Base-by-base conservation (phyloP, 2,888 invertebrate genomes). In the Strigamia transsilvanica region DNA sequence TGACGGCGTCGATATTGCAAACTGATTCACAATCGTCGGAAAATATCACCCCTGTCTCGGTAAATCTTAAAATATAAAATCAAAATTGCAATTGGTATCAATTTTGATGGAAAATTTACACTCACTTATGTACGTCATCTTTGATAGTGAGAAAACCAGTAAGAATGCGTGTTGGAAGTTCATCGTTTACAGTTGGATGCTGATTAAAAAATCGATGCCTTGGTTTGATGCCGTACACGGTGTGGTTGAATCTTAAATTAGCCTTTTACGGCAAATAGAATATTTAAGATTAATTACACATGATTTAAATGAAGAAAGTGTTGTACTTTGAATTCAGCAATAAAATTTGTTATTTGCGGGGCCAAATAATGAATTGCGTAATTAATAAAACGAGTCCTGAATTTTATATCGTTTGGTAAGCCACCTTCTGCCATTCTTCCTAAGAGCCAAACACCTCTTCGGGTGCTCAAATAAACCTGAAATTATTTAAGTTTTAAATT, bases 361-460 rank as follows among this genome's bases (percentile, higher is more conserved):
- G 79, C 41, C 5, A 21, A 5, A 41, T 79, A 79, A 41, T 79
- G 42, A 32, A 23, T 79, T 34, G 38, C 12, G n/a, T 79, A 79
- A 41, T 42, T 42, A 0, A 42, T 6, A 15, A 42, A 18, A 2
- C 81, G 81, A 18, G 81, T 73, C 38, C 73, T 81, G 38, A 15
- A 81, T 6, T 61, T 38, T 0, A 73, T 38, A 42, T 82, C 82
- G 2, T 21, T 41, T 77, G 82, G 82, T 38, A 23, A 42, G 0
- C 82, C 82, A n/a, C 42, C 42, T 82, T 78, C 73, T 27, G 51
- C 87, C 81, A 88, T 87, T 13, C 88, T 86, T 81, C 88, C 87
- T 78, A 89, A 86, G 5, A 89, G 86, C 89, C 89, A 89, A 15
- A 88, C 88, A 15, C 89, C 89, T 21, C 89, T 85, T 1, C 89